A percentile compares a stretch with the other conserved stretches of the same genome.
Evolutionary conservation across 1,140 invertebrate species (phyloP).

Genomic region (Elymnias hypermnestra): DNA sequence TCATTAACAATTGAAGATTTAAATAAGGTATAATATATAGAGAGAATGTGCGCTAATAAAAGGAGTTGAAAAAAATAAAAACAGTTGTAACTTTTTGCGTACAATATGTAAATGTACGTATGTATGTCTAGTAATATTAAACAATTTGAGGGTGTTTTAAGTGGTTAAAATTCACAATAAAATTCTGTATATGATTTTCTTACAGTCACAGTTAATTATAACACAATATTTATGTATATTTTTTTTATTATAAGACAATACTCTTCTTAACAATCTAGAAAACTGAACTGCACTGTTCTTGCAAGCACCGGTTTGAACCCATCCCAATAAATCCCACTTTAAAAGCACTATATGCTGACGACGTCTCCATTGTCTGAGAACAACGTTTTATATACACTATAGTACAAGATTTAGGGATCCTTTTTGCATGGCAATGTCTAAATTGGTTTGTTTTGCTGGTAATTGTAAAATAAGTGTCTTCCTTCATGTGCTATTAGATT

Average conservation of each 20-base stretch:
- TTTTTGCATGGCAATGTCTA: constrained; percentile 19
- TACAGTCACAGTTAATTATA: too few relatives aligned
- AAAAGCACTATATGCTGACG: constrained; percentile 10
- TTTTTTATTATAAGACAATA: too few relatives aligned
- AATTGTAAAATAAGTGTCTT: constrained; percentile 44
- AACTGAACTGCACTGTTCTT: constrained; percentile 22
- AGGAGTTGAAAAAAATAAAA: background rate
- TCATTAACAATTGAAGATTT: too few relatives aligned
- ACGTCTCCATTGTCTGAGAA: constrained; percentile 1
- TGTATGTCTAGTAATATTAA: too few relatives aligned
- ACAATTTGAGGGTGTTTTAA: too few relatives aligned
- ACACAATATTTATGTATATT: too few relatives aligned
- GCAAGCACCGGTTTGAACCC: constrained; percentile 38
- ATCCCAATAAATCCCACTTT: constrained; percentile 46
- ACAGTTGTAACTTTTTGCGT: background rate
- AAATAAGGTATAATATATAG: too few relatives aligned
- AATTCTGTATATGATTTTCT: too few relatives aligned
- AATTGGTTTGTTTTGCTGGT: constrained; percentile 33
- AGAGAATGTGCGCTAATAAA: too few relatives aligned
- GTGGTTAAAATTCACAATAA: too few relatives aligned
- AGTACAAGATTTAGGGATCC: constrained; percentile 18
- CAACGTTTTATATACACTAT: constrained; percentile 16
- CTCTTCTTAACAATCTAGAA: constrained; percentile 5
- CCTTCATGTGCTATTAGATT: constrained; percentile 35
- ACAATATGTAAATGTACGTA: too few relatives aligned